A percentile compares a stretch with the other conserved stretches of the same genome.
Evolutionary conservation across 2,888 invertebrate genomes (phyloP).

Genomic region (Monoplex corrugatus): DNA sequence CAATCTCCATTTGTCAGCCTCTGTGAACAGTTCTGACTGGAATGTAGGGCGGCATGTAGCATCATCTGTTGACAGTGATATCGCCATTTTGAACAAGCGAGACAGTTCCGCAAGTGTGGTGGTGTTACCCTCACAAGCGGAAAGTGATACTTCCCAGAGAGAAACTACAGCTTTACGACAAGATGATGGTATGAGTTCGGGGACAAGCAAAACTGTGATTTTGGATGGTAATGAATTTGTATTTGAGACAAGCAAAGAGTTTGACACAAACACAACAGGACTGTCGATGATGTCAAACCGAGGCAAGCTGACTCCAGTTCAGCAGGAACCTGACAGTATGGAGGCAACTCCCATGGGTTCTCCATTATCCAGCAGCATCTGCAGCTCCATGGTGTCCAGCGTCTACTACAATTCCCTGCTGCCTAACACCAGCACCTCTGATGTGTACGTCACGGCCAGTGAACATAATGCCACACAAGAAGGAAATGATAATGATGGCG

Average conservation of each 20-base stretch:
- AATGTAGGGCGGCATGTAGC: slow-evolving; percentile 7
- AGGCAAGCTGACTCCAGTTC: not conserved
- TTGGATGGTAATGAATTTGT: not conserved
- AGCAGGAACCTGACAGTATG: slow-evolving; percentile 42
- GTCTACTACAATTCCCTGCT: slow-evolving; percentile 73
- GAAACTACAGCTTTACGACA: not conserved
- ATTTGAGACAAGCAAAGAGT: not conserved
- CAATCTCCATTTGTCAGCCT: slow-evolving; percentile 26
- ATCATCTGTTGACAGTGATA: slow-evolving; percentile 84
- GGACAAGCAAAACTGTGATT: not conserved
- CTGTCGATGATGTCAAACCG: not conserved
- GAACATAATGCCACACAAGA: not conserved
- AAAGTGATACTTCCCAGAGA: not conserved
- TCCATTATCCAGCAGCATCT: slow-evolving; percentile 73
- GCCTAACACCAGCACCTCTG: not conserved
- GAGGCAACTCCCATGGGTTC: slow-evolving; percentile 68
- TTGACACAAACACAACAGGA: not conserved
- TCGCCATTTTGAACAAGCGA: slow-evolving; percentile 88
- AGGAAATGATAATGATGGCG: not conserved
- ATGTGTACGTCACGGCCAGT: slow-evolving; percentile 19
- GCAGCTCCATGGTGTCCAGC: slow-evolving; percentile 77
- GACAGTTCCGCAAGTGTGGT: slow-evolving; percentile 87
- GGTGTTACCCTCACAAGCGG: slow-evolving; percentile 59
- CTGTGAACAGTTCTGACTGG: slow-evolving; percentile 36
- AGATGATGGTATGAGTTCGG: not conserved